Evolutionary conservation across 2,888 invertebrate genomes (phyloP).

Genomic region (Andrena chrysosceles): DNA sequence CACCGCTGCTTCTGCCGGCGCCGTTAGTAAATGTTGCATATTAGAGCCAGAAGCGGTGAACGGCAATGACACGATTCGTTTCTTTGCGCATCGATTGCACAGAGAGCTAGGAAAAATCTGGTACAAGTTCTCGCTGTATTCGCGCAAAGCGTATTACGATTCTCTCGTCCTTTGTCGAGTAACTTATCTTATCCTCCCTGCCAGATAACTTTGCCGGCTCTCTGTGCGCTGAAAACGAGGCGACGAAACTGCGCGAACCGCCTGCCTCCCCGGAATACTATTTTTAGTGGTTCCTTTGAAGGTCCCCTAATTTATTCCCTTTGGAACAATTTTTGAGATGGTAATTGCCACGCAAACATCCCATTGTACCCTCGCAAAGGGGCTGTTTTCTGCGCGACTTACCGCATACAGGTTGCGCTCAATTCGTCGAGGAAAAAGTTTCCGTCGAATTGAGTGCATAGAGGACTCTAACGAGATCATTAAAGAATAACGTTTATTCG

Average conservation of each 20-base stretch:
- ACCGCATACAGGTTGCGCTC: too few relatives aligned
- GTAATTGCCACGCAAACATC: slow-evolving; percentile 1
- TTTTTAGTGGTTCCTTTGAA: slow-evolving; percentile 44
- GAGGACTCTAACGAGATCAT: too few relatives aligned
- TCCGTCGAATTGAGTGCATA: too few relatives aligned
- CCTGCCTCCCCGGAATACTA: slow-evolving; percentile 29
- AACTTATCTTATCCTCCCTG: not conserved
- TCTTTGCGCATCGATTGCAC: slow-evolving; percentile 1
- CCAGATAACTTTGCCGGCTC: slow-evolving; percentile 29
- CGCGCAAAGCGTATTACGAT: slow-evolving; percentile 16
- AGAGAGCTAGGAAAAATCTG: not conserved
- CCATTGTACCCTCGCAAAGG: not conserved
- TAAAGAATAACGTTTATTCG: not conserved
- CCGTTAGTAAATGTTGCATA: slow-evolving; percentile 26
- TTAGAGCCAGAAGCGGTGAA: slow-evolving; percentile 11
- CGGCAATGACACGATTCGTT: slow-evolving; percentile 57
- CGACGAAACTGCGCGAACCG: not conserved
- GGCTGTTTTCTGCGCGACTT: too few relatives aligned
- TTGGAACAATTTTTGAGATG: not conserved
- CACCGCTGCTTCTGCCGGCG: not conserved
- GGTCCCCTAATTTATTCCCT: slow-evolving; percentile 15
- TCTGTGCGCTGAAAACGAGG: slow-evolving; percentile 35
- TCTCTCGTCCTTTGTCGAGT: slow-evolving; percentile 17
- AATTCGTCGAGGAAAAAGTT: too few relatives aligned
- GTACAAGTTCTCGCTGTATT: slow-evolving; percentile 1